Evolutionary conservation across 1,140 invertebrate species (phyloP).

Genomic region (Neodiprion pinetum): DNA sequence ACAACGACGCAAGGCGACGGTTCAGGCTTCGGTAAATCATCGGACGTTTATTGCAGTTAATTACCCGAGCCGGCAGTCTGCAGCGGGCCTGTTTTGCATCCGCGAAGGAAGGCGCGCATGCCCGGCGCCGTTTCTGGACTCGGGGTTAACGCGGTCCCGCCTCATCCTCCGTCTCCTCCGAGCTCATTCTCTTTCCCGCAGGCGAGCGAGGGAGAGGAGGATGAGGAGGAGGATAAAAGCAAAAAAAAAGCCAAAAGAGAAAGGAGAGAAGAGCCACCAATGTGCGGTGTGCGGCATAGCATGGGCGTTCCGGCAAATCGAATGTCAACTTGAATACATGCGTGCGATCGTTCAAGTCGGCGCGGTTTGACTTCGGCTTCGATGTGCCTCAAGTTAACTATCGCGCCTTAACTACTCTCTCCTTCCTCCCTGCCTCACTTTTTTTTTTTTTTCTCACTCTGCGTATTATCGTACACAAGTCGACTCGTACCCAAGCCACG

Average conservation of each 20-base stretch:
- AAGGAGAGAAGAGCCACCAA: conserved; percentile 22
- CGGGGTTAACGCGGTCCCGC: not conserved
- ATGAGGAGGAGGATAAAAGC: not conserved
- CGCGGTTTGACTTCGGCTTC: too few species aligned
- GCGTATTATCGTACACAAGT: conserved; percentile 13
- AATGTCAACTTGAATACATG: conserved; percentile 4
- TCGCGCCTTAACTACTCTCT: too few species aligned
- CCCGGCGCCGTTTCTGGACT: conserved; percentile 1
- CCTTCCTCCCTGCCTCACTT: not conserved
- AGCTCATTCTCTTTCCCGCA: too few species aligned
- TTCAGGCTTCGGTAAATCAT: conserved; percentile 46
- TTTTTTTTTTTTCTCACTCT: not conserved
- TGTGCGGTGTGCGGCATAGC: conserved; percentile 30
- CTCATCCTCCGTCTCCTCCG: not conserved
- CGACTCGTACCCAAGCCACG: not conserved
- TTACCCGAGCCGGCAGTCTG: conserved; percentile 41
- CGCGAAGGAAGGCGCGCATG: not conserved
- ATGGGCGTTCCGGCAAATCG: conserved; percentile 9
- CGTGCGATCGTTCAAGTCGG: not conserved
- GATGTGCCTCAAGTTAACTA: too few species aligned
- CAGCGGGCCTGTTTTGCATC: conserved; percentile 40
- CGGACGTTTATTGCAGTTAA: conserved; percentile 52
- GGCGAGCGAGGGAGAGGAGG: conserved; percentile 20
- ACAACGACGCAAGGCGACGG: conserved; percentile 9
- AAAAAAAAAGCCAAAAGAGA: conserved; percentile 22